phyloP scores from a whole-genome alignment of 2,888 invertebrate species.

The Drosophila kuntzei region DNA sequence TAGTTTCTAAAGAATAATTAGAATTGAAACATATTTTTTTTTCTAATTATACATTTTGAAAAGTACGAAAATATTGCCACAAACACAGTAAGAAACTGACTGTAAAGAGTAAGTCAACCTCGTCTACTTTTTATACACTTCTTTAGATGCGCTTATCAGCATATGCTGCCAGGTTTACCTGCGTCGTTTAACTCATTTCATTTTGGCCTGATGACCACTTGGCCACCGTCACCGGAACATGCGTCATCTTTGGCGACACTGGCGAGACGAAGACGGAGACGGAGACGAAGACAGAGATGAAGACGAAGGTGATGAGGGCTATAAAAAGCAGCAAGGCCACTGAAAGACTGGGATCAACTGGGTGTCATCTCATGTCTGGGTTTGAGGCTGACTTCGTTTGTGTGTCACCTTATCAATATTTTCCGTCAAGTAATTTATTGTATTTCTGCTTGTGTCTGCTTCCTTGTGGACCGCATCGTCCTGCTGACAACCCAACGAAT shows the following conservation, averaged over 20 bases:
- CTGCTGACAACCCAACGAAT: slow-evolving; percentile 23
- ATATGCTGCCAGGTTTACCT: slow-evolving; percentile 61
- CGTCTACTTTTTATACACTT: slow-evolving; percentile 1
- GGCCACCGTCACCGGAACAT: slow-evolving; percentile 52
- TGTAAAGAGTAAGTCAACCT: not conserved
- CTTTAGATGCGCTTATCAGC: slow-evolving; percentile 49
- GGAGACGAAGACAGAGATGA: slow-evolving; percentile 27
- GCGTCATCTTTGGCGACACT: slow-evolving; percentile 78
- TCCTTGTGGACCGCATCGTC: slow-evolving; percentile 61
- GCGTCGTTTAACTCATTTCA: slow-evolving; percentile 78
- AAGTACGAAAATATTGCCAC: no score
- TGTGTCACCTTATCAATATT: slow-evolving; percentile 83
- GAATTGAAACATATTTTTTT: no score
- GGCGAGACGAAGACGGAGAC: slow-evolving; percentile 44
- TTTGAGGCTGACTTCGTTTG: slow-evolving; percentile 33
- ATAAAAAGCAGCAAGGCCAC: slow-evolving; percentile 60
- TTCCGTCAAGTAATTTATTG: slow-evolving; percentile 83
- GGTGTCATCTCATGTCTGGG: slow-evolving; percentile 68
- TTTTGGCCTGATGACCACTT: slow-evolving; percentile 45
- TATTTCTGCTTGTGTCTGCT: slow-evolving; percentile 68
- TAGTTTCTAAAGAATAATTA: no score
- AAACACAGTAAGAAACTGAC: not conserved
- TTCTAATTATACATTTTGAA: no score
- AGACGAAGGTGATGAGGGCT: slow-evolving; percentile 36
- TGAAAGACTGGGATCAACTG: slow-evolving; percentile 62